Conservation (phyloP, 2,113 vertebrate genomes). For the Caloenas nicobarica region DNA sequence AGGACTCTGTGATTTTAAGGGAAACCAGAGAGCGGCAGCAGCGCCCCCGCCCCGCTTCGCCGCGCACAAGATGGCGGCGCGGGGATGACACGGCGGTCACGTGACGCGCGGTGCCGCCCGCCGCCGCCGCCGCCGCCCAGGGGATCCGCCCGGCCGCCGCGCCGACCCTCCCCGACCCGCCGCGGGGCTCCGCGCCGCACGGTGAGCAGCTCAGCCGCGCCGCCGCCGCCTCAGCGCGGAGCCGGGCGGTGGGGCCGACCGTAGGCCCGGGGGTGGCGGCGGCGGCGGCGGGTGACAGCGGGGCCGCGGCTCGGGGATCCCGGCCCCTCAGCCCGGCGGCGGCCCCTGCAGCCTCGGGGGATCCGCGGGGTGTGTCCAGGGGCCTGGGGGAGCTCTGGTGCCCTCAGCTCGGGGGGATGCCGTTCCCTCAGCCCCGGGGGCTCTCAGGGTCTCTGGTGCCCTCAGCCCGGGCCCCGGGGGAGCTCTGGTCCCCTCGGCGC, state of each 20-base stretch:
- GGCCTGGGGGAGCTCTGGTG: background rate
- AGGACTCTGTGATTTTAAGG: no score
- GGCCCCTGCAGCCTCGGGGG: background rate
- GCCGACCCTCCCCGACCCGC: background rate
- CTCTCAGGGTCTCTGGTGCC: background rate
- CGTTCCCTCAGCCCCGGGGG: background rate
- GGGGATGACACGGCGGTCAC: conserved; percentile 6
- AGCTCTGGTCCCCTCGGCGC: no score
- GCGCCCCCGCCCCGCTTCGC: no score
- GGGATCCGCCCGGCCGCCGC: background rate
- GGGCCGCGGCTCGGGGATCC: background rate
- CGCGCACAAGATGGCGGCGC: conserved; percentile 8
- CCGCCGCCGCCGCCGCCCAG: background rate
- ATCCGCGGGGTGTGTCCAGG: background rate
- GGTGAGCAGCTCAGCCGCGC: background rate
- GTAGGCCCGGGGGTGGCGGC: background rate
- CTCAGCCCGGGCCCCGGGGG: background rate
- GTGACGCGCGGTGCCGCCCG: background rate
- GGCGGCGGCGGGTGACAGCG: background rate
- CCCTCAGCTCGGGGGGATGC: background rate
- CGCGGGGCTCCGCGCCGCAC: background rate
- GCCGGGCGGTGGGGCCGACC: background rate
- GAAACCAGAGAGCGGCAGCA: no score
- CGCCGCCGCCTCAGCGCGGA: background rate
- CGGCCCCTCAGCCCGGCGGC: no score